Base-by-base conservation (phyloP, 2,797 vertebrate species). In the Hirundo rustica region DNA sequence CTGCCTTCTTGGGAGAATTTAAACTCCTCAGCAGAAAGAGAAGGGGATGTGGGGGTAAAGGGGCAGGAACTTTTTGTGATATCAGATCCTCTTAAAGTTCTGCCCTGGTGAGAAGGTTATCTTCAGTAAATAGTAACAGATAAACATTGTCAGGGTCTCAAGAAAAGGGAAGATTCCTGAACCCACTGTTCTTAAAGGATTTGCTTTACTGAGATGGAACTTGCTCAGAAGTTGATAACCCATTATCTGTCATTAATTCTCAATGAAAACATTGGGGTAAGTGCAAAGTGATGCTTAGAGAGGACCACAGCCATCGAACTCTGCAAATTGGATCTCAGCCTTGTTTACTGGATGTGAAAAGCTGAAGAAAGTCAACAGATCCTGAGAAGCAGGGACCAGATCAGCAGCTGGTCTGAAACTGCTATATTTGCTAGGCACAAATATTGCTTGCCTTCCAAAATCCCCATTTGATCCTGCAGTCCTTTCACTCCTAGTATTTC, bases 51-150 rank as follows among this genome's bases (percentile, higher is more conserved):
- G 40, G 44, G 48, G 17, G 9, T 74, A 74, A 87, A 84, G 51
- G 47, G 4, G 10, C 20, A 80, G 62, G 18, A 86, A 14, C 38
- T 64, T 25, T 83, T 77, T 88, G 44, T 3, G 20, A 7, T 65
- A 83, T 68, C 62, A 88, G 77, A 62, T 87, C 60, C 55, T 81
- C 26, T 87, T 95, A 88, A 90, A 89, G 58, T 42, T 66, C 27
- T 83, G 74, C 25, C 30, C 71, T 65, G 45, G 45, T 91, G 68
- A 83, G 62, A 85, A 85, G 72, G 82, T 95, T 96, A 96, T 94
- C 92, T 95, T 79, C 14, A 16, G 87, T 83, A 95, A 93, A 96
- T 21, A 95, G 78, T 44, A 95, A 76, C 4, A 9, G 75, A 90
- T 76, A 95, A 91, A 86, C 62, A 93, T 40, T 60, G 47, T 48